Percentiles rank a stretch among this genome's conserved stretches.
These are phyloP conservation scores for Lithophane leautieri DNA, from an alignment of 2,888 invertebrate genomes.

Conservation along the genomic window DNA sequence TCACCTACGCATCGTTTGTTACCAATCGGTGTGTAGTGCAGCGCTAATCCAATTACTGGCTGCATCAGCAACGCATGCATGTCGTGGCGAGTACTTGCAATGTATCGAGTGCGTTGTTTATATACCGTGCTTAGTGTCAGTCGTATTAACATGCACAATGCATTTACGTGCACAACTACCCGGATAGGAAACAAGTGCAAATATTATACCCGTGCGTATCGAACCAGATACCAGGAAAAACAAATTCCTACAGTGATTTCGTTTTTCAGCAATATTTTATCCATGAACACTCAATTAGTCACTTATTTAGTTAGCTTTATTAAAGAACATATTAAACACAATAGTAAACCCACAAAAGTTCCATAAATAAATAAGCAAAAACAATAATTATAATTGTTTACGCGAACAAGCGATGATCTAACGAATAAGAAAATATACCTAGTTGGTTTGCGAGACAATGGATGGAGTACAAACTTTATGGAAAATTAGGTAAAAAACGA, in stretches of 20 bases:
- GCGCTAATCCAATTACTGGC: slow-evolving; percentile 36
- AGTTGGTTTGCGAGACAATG: no score
- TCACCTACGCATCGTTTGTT: background rate
- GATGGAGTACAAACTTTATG: no score
- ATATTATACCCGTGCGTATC: no score
- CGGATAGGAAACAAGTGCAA: no score
- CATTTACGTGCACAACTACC: background rate
- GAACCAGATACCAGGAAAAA: background rate
- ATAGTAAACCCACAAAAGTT: background rate
- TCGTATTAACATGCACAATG: background rate
- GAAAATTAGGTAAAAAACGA: no score
- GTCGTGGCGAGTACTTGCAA: background rate
- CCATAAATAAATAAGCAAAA: background rate
- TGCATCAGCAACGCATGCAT: slow-evolving; percentile 22
- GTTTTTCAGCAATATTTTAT: background rate
- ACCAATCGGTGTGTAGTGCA: slow-evolving; percentile 1
- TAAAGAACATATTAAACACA: background rate
- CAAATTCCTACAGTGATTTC: no score
- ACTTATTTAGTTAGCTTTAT: background rate
- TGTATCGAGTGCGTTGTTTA: slow-evolving; percentile 1
- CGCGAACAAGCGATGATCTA: no score
- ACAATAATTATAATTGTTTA: no score
- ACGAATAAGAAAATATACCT: no score
- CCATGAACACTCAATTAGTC: background rate
- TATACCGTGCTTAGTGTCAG: background rate